Evolutionary conservation across 1,140 invertebrate species (phyloP).

Genomic region (Onthophagus taurus): DNA sequence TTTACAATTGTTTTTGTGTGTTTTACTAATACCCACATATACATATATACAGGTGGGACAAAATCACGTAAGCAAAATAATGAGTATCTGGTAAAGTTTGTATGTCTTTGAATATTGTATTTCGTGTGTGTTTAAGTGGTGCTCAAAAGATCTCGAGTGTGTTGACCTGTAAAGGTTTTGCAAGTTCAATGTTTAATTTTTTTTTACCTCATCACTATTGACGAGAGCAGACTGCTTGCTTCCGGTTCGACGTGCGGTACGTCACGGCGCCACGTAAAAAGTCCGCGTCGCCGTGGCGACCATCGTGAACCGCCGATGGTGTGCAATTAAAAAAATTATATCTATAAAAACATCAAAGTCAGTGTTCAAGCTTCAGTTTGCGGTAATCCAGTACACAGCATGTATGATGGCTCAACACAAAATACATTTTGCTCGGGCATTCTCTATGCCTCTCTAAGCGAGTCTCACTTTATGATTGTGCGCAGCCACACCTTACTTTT

Average conservation of each 20-base stretch:
- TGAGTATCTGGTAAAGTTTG: slow-evolving; percentile 39
- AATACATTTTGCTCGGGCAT: slow-evolving; percentile 34
- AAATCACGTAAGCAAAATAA: slow-evolving; percentile 41
- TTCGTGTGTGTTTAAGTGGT: slow-evolving; percentile 40
- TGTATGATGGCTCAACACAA: slow-evolving; percentile 33
- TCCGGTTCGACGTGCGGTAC: too few relatives aligned
- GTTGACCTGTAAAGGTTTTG: slow-evolving; percentile 37
- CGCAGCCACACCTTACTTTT: slow-evolving; percentile 28
- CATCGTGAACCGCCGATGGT: too few relatives aligned
- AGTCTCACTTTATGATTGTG: slow-evolving; percentile 18
- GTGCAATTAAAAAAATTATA: too few relatives aligned
- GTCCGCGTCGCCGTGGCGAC: too few relatives aligned
- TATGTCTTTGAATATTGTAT: slow-evolving; percentile 40
- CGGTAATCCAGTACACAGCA: slow-evolving; percentile 32
- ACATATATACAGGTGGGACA: slow-evolving; percentile 40
- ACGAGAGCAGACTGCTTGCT: slow-evolving; percentile 35
- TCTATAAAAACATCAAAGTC: too few relatives aligned
- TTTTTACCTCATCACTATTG: slow-evolving; percentile 31
- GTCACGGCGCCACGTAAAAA: too few relatives aligned
- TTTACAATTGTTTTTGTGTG: slow-evolving; percentile 31
- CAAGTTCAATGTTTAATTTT: slow-evolving; percentile 38
- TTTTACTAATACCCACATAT: slow-evolving; percentile 40
- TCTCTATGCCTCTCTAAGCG: slow-evolving; percentile 18
- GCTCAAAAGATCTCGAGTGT: slow-evolving; percentile 38
- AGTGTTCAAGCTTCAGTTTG: slow-evolving; percentile 33